These are phyloP conservation scores for Pantelozetes paolii DNA, from an alignment of 2,888 invertebrate genomes.

Conservation along the genomic window DNA sequence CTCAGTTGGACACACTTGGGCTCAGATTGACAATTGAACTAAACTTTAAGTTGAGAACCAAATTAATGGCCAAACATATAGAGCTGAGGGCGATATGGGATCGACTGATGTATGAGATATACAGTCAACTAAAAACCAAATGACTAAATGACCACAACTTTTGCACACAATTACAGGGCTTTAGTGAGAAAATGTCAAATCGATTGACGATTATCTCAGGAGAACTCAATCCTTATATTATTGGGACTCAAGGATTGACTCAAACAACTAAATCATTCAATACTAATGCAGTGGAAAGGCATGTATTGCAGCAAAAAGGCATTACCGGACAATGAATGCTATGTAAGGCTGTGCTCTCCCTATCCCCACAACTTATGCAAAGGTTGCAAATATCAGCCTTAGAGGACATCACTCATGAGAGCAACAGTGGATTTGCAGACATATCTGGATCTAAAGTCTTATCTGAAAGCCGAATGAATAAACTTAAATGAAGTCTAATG, in stretches of 20 bases:
- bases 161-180: background rate
- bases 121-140: constrained; percentile 3
- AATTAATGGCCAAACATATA: background rate
- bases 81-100: background rate
- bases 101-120: background rate
- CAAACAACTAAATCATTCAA: background rate
- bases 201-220: background rate
- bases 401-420: background rate
- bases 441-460: background rate
- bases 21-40: background rate
- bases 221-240: background rate
- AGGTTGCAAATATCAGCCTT: background rate
- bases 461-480: constrained; percentile 1
- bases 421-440: background rate
- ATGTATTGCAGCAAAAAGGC: constrained; percentile 25
- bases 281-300: background rate
- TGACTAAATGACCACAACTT: constrained; percentile 2
- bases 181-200: background rate
- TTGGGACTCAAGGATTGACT: background rate
- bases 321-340: constrained; percentile 24
- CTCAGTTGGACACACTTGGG: background rate
- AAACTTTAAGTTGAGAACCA: background rate
- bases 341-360: background rate
- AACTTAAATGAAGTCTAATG: background rate
- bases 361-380: background rate